These are phyloP conservation scores for Genyomyrus donnyi DNA, from an alignment of 2,113 vertebrate genomes.

Conservation along the genomic window DNA sequence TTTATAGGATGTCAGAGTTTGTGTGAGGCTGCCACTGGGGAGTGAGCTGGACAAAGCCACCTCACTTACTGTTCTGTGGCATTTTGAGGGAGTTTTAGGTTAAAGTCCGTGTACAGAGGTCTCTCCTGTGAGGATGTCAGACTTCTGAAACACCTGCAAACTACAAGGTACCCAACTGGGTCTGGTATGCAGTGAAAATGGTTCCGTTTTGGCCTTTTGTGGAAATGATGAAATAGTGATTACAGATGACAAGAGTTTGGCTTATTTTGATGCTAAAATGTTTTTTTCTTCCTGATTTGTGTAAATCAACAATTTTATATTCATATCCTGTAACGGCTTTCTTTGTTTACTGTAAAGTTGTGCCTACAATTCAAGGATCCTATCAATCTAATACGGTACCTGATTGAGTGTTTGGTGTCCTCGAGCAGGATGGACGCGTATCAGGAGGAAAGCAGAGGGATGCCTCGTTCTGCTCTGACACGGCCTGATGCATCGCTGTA, in stretches of 20 bases:
- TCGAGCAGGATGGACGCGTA: not conserved
- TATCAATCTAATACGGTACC: not conserved
- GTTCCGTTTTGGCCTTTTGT: not conserved
- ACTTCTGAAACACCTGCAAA: not conserved
- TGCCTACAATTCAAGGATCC: not conserved
- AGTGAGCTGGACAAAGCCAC: not conserved
- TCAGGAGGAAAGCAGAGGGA: not conserved
- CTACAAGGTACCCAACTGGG: not conserved
- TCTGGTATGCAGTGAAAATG: not conserved
- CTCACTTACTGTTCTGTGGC: not conserved
- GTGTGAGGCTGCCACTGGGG: not conserved
- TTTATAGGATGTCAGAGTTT: not conserved
- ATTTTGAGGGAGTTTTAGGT: not conserved
- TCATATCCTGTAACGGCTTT: not conserved
- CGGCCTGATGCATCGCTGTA: not conserved
- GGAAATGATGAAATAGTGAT: not conserved
- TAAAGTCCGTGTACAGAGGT: not conserved
- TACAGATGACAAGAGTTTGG: not conserved
- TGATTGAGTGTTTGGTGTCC: slow-evolving; percentile 12
- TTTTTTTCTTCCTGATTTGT: not conserved
- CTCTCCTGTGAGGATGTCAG: not conserved
- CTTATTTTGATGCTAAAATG: not conserved
- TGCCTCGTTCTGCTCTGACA: not conserved
- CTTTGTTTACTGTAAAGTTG: not conserved
- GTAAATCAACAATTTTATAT: not conserved